A percentile compares a stretch with the other conserved stretches of the same genome.
Evolutionary conservation across 2,113 vertebrate species (phyloP).

Genomic region (Acrocephalus kingi): DNA sequence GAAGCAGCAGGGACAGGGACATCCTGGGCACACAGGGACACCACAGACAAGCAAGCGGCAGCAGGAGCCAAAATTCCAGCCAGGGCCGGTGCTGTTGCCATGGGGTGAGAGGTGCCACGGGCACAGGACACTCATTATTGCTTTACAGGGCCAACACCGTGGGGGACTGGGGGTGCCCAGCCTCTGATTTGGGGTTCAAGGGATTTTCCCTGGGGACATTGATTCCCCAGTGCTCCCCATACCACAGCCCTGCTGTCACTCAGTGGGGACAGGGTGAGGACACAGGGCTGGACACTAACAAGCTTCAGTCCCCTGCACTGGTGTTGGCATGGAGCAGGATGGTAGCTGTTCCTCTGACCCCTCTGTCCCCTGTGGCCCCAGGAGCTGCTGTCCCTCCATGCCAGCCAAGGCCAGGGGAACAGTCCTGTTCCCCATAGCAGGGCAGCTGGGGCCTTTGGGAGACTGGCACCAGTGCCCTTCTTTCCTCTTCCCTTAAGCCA

Average conservation of each 20-base stretch:
- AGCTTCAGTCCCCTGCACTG: background rate
- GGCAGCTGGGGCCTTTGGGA: background rate
- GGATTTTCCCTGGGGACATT: background rate
- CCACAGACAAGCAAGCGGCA: background rate
- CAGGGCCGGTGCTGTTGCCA: rapidly evolving
- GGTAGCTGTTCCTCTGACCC: background rate
- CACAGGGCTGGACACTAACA: rapidly evolving
- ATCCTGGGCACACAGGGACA: background rate
- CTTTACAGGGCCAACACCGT: background rate
- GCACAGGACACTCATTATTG: background rate
- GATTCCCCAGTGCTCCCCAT: background rate
- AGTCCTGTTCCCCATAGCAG: background rate
- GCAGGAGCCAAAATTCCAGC: background rate
- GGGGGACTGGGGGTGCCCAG: rapidly evolving
- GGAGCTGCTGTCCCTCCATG: background rate
- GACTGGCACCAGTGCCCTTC: background rate
- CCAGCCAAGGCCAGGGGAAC: background rate
- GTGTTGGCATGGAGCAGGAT: background rate
- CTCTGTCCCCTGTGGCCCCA: background rate
- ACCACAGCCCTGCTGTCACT: background rate
- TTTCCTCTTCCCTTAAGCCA: background rate
- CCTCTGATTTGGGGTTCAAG: background rate
- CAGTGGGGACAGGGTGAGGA: background rate
- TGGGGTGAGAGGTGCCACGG: rapidly evolving
- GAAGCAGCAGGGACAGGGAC: background rate